phyloP scores from a whole-genome alignment of 2,113 vertebrate species.

The Perca schrenkii region DNA sequence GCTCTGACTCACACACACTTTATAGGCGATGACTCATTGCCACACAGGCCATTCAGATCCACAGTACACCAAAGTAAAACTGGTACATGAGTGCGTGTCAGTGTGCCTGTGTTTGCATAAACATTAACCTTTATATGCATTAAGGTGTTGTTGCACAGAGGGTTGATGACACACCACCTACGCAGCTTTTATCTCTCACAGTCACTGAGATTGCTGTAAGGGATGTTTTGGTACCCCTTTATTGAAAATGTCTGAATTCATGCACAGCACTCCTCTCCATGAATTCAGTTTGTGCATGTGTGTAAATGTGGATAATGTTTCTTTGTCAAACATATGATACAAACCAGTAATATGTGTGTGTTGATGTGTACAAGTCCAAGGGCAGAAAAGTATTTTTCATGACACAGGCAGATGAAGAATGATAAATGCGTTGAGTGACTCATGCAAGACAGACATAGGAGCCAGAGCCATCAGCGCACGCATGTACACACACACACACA shows the following conservation, averaged over 20 bases:
- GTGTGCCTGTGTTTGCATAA: conserved; percentile 59
- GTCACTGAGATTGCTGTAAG: conserved; percentile 32
- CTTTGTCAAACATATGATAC: background rate
- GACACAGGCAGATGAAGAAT: conserved; percentile 54
- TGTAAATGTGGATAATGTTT: background rate
- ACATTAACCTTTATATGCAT: conserved; percentile 74
- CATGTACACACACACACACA: background rate
- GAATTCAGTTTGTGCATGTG: background rate
- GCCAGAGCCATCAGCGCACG: conserved; percentile 45
- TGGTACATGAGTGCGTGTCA: conserved; percentile 25
- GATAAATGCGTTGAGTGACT: conserved; percentile 72
- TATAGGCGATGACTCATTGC: conserved; percentile 78
- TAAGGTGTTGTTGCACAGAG: conserved; percentile 34
- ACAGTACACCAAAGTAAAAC: conserved; percentile 59
- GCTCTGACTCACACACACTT: conserved; percentile 73
- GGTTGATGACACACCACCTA: conserved; percentile 58
- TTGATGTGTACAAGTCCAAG: conserved; percentile 21
- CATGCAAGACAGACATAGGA: conserved; percentile 60
- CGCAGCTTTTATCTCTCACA: conserved; percentile 50
- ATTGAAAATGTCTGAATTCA: background rate
- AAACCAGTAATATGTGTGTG: background rate
- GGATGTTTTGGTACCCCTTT: conserved; percentile 26
- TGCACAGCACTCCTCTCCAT: background rate
- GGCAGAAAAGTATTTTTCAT: conserved; percentile 39
- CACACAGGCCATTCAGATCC: conserved; percentile 67